Evolutionary conservation across 2,888 invertebrate species (phyloP).

Genomic region (Phyllotreta cruciferae): DNA sequence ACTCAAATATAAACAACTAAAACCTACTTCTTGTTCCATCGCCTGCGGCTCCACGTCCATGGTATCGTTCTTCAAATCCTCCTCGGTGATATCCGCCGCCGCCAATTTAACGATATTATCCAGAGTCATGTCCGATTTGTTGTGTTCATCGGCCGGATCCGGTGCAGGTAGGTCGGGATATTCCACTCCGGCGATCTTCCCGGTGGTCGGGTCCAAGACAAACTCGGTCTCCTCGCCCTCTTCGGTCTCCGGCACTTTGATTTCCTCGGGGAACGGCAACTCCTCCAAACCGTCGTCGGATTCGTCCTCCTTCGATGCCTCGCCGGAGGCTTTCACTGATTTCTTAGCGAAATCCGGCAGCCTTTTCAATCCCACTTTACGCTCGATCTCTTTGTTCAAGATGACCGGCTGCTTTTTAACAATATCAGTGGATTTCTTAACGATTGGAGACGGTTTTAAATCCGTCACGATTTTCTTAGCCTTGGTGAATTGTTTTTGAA

Average conservation of each 20-base stretch:
- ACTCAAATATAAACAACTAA: neutral
- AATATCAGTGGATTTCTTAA: constrained; percentile 39
- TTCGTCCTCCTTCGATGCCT: constrained; percentile 19
- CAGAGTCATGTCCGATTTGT: constrained; percentile 36
- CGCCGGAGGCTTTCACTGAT: neutral
- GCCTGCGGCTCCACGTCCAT: constrained; percentile 32
- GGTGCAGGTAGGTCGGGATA: constrained; percentile 50
- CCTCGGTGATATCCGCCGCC: constrained; percentile 56
- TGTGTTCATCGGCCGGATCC: constrained; percentile 38
- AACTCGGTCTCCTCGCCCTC: constrained; percentile 65
- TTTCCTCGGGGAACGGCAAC: constrained; percentile 67
- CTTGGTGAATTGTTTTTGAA: constrained; percentile 19
- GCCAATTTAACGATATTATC: constrained; percentile 57
- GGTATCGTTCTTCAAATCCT: constrained; percentile 48
- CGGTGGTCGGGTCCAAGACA: constrained; percentile 69
- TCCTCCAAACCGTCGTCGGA: constrained; percentile 65
- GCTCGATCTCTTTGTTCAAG: constrained; percentile 28
- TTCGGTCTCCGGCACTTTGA: constrained; percentile 65
- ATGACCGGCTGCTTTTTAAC: constrained; percentile 33
- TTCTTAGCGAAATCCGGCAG: constrained; percentile 11
- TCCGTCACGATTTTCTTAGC: constrained; percentile 25
- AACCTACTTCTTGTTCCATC: constrained; percentile 17
- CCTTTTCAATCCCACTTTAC: constrained; percentile 33
- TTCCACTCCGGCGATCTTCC: constrained; percentile 46
- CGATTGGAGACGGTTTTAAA: constrained; percentile 7